phyloP scores from a whole-genome alignment of 2,113 vertebrate genomes.

The Myotis brandtii region DNA sequence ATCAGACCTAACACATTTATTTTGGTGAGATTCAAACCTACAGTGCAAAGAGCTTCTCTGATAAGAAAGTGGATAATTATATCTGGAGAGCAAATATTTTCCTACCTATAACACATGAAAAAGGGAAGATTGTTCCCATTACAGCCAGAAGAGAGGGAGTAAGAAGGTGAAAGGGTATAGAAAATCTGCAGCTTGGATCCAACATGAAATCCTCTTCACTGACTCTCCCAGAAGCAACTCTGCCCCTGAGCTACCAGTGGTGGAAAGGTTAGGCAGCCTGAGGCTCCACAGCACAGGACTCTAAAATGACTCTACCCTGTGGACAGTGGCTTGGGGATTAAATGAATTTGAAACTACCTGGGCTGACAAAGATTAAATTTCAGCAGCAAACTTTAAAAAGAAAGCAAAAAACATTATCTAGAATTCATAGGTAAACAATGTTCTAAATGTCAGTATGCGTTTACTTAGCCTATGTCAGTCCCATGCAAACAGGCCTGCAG shows the following conservation, averaged over 20 bases:
- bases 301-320: not conserved
- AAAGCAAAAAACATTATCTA: not conserved
- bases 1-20: not conserved
- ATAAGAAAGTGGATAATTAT: not conserved
- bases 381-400: not conserved
- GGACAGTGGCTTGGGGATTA: not conserved
- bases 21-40: not conserved
- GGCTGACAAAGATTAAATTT: conserved; percentile 21
- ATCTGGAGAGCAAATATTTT: conserved; percentile 30
- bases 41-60: not conserved
- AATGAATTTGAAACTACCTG: conserved; percentile 23
- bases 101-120: not conserved
- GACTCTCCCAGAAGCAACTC: not conserved
- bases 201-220: not conserved
- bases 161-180: not conserved
- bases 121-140: not conserved
- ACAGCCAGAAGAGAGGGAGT: not conserved
- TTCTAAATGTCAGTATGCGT: not conserved
- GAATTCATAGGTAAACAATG: conserved; percentile 53
- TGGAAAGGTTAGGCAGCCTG: not conserved
- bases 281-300: not conserved
- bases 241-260: not conserved
- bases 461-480: conserved; percentile 42
- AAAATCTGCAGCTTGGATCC: not conserved
- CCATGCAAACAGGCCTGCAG: conserved; percentile 24